Percentiles rank a stretch among this genome's conserved stretches.
Conservation (phyloP, 2,797 vertebrate species). For the Peromyscus melanophrys region DNA sequence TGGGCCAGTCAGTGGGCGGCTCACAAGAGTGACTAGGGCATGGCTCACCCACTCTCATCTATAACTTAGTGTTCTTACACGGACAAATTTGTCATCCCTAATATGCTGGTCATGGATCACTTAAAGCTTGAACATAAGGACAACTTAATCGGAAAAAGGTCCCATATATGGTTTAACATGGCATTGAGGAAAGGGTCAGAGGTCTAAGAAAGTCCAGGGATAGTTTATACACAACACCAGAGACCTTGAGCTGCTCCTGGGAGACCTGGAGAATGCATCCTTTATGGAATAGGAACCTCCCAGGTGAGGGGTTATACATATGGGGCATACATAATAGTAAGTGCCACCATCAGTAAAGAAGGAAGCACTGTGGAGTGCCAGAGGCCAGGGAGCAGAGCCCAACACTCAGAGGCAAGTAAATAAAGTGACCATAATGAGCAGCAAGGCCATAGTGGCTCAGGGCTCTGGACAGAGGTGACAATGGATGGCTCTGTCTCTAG, state of each 20-base stretch:
- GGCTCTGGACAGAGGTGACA: neutral
- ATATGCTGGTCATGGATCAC: neutral
- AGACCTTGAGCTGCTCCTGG: neutral
- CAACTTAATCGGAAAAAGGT: neutral
- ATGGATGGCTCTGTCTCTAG: neutral
- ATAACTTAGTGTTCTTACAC: neutral
- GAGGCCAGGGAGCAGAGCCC: neutral
- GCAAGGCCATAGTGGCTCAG: neutral
- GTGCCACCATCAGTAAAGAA: neutral
- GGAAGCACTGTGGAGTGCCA: neutral
- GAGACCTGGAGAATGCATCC: neutral
- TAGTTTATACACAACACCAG: too few relatives aligned
- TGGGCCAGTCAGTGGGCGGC: neutral
- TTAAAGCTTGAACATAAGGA: neutral
- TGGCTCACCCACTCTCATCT: neutral
- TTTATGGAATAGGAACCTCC: neutral
- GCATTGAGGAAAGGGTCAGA: neutral
- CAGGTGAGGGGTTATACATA: neutral
- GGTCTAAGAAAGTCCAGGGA: neutral
- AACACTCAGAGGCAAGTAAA: neutral
- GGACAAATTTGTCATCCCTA: neutral
- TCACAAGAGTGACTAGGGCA: neutral
- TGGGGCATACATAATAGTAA: neutral
- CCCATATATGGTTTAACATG: neutral
- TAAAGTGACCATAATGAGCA: neutral